Evolutionary conservation across 2,888 invertebrate genomes (phyloP).

Genomic region (Tenthredo notha): DNA sequence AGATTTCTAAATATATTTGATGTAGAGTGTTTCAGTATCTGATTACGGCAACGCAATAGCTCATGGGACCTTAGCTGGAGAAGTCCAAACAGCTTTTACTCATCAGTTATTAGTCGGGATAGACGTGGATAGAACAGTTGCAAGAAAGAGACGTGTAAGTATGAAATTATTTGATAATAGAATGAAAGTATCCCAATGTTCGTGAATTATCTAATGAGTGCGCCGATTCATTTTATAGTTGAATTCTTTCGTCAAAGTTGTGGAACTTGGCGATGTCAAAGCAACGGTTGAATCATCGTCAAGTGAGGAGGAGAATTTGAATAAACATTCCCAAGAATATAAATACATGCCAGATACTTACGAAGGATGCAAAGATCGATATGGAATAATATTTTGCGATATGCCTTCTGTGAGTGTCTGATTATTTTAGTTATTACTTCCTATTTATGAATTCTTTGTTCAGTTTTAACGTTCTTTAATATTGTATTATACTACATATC

Average conservation of each 20-base stretch:
- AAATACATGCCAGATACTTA: constrained; percentile 72
- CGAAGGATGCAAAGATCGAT: constrained; percentile 70
- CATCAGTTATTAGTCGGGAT: constrained; percentile 75
- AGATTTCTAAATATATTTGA: background rate
- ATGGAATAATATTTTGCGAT: constrained; percentile 73
- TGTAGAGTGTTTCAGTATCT: constrained; percentile 76
- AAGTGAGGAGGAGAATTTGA: constrained; percentile 58
- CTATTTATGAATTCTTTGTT: background rate
- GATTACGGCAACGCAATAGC: constrained; percentile 80
- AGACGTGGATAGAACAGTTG: constrained; percentile 70
- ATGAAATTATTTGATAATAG: constrained; percentile 33
- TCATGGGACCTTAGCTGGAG: constrained; percentile 80
- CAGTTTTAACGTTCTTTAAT: background rate
- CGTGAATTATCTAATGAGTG: constrained; percentile 16
- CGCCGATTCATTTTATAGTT: constrained; percentile 60
- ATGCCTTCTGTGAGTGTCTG: constrained; percentile 62
- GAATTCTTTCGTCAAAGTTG: constrained; percentile 66
- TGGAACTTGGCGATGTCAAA: constrained; percentile 65
- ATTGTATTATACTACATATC: background rate
- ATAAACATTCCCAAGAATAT: constrained; percentile 62
- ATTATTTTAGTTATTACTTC: constrained; percentile 34
- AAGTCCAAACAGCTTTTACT: constrained; percentile 78
- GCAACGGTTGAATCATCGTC: constrained; percentile 46
- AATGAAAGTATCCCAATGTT: background rate
- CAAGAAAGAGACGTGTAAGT: constrained; percentile 70